These are phyloP conservation scores for Electrona antarctica DNA, from an alignment of 2,113 vertebrate genomes.

Conservation along the genomic window DNA sequence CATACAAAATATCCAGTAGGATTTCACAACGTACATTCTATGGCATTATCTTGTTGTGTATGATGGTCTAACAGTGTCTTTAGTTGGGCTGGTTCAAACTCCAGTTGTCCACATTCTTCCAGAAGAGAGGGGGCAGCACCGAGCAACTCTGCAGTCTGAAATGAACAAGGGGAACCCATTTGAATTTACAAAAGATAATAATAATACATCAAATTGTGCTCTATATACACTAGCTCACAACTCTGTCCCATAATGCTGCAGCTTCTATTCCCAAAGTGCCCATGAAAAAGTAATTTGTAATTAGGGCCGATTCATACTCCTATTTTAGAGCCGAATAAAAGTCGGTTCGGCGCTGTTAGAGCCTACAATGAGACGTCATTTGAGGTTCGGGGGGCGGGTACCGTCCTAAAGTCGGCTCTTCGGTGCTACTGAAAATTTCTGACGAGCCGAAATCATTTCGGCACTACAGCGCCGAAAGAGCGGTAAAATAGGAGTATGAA, in stretches of 20 bases:
- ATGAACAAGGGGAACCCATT: background rate
- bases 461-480: too few relatives aligned
- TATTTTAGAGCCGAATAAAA: too few relatives aligned
- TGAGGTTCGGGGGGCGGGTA: too few relatives aligned
- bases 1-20: background rate
- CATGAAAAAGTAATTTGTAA: too few relatives aligned
- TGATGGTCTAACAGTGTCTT: conserved; percentile 44
- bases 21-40: background rate
- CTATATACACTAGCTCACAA: background rate
- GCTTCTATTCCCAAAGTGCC: background rate
- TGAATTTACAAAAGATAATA: background rate
- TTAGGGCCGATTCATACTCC: too few relatives aligned
- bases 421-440: too few relatives aligned
- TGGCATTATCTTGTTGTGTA: conserved; percentile 5
- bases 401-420: too few relatives aligned
- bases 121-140: conserved; percentile 41
- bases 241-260: background rate
- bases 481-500: too few relatives aligned
- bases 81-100: conserved; percentile 43
- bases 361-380: too few relatives aligned
- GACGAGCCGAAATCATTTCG: too few relatives aligned
- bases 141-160: conserved; percentile 45
- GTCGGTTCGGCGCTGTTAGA: too few relatives aligned
- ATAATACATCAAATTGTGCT: background rate
- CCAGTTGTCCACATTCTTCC: conserved; percentile 51